Conservation (phyloP, 2,113 vertebrate genomes). For the Scytalopus superciliaris region DNA sequence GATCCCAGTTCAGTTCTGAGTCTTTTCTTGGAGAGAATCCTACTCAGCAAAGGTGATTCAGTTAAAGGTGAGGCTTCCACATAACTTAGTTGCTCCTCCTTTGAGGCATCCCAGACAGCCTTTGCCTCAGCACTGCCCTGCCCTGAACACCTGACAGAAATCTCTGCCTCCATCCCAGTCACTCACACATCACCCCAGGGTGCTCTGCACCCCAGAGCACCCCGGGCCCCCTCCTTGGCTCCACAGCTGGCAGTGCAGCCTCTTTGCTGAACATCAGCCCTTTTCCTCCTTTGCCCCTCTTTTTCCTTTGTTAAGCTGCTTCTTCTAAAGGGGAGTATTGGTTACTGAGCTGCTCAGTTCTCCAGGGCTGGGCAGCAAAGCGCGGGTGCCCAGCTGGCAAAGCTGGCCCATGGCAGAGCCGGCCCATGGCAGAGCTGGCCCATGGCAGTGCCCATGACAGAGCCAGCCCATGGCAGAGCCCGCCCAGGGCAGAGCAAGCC, state of each 20-base stretch:
- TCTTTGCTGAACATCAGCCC: neutral
- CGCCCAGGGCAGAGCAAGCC: too few species aligned
- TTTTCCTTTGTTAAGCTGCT: neutral
- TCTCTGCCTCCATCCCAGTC: fast-evolving
- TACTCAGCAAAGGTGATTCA: neutral
- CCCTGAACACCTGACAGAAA: neutral
- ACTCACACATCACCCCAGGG: neutral
- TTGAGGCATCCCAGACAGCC: neutral
- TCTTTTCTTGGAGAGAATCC: neutral
- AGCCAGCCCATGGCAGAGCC: too few species aligned
- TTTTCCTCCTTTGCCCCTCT: neutral
- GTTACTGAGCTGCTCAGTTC: neutral
- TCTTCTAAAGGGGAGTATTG: neutral
- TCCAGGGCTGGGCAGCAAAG: neutral
- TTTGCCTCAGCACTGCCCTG: neutral
- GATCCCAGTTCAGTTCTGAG: neutral
- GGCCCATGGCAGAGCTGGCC: too few species aligned
- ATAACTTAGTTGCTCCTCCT: neutral
- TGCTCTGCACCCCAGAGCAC: neutral
- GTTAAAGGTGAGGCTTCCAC: neutral
- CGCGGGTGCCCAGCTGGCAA: neutral
- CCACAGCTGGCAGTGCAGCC: neutral
- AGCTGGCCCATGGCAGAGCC: too few species aligned
- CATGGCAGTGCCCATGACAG: too few species aligned
- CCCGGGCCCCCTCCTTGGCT: neutral